Percentiles rank a stretch among this genome's conserved stretches.
Evolutionary conservation across 2,888 invertebrate species (phyloP).

Genomic region (Magallana nippona): DNA sequence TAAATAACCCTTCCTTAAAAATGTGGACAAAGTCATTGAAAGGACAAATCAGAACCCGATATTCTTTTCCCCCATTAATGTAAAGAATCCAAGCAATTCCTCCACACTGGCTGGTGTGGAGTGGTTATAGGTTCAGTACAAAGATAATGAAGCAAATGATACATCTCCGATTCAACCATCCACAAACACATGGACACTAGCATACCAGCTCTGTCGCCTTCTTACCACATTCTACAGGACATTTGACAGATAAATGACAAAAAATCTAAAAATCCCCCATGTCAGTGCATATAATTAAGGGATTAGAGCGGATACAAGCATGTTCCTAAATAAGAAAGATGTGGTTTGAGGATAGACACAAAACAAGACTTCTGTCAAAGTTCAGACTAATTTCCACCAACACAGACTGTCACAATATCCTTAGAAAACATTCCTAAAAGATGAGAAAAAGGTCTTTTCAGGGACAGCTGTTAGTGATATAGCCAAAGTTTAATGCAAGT

Average conservation of each 20-base stretch:
- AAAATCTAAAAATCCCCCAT: constrained; percentile 3
- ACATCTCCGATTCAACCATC: constrained; percentile 18
- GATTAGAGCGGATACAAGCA: neutral
- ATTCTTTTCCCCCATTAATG: constrained; percentile 10
- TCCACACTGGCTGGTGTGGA: neutral
- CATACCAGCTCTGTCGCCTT: neutral
- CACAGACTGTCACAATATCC: constrained; percentile 17
- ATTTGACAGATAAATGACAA: constrained; percentile 27
- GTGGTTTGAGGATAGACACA: neutral
- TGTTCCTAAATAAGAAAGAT: constrained; percentile 10
- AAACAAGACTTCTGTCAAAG: neutral
- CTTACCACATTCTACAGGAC: neutral
- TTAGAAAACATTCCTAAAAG: neutral
- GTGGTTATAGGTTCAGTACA: neutral
- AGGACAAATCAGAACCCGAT: constrained; percentile 25
- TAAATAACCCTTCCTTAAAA: constrained; percentile 27
- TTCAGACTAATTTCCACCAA: constrained; percentile 10
- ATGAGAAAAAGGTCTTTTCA: constrained; percentile 4
- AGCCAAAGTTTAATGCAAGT: constrained; percentile 1
- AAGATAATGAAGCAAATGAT: neutral
- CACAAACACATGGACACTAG: constrained; percentile 6
- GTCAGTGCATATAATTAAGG: constrained; percentile 25
- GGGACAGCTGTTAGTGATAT: constrained; percentile 4
- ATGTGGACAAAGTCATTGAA: constrained; percentile 32
- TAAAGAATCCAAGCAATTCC: constrained; percentile 16